These are phyloP conservation scores for Lacanobia oleracea DNA, from an alignment of 2,888 invertebrate species.

Conservation along the genomic window DNA sequence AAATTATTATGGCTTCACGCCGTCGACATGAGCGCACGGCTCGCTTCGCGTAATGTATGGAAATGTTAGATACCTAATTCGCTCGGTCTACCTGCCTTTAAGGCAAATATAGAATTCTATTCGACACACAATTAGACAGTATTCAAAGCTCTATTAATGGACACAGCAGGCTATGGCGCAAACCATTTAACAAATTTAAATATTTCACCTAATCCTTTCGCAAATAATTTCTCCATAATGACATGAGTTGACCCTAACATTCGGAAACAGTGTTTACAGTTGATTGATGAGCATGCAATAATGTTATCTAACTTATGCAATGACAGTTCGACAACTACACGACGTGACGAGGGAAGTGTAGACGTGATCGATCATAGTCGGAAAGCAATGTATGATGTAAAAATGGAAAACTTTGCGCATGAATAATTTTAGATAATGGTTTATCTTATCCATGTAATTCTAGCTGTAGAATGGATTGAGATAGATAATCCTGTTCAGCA, in stretches of 20 bases:
- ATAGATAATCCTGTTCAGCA: neutral
- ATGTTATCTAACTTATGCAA: conserved; percentile 67
- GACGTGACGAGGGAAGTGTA: conserved; percentile 62
- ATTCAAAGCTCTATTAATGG: conserved; percentile 5
- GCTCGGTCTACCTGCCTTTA: too few relatives aligned
- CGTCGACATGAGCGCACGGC: too few relatives aligned
- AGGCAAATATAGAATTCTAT: too few relatives aligned
- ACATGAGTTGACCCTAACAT: conserved; percentile 64
- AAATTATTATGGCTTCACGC: too few relatives aligned
- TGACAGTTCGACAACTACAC: conserved; percentile 69
- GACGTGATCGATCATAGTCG: conserved; percentile 68
- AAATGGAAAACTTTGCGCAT: conserved; percentile 30
- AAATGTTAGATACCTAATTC: too few relatives aligned
- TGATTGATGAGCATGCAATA: conserved; percentile 68
- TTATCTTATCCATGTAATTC: conserved; percentile 37
- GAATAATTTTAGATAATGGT: conserved; percentile 39
- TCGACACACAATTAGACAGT: too few relatives aligned
- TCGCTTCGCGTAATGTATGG: too few relatives aligned
- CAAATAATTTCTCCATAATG: conserved; percentile 54
- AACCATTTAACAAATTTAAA: conserved; percentile 28
- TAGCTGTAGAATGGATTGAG: conserved; percentile 8
- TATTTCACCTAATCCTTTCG: conserved; percentile 31
- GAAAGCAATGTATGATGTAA: conserved; percentile 50
- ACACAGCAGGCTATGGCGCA: conserved; percentile 8
- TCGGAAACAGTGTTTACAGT: conserved; percentile 56